Conservation (phyloP, 2,888 invertebrate genomes). For the Metacarcinus magister region DNA sequence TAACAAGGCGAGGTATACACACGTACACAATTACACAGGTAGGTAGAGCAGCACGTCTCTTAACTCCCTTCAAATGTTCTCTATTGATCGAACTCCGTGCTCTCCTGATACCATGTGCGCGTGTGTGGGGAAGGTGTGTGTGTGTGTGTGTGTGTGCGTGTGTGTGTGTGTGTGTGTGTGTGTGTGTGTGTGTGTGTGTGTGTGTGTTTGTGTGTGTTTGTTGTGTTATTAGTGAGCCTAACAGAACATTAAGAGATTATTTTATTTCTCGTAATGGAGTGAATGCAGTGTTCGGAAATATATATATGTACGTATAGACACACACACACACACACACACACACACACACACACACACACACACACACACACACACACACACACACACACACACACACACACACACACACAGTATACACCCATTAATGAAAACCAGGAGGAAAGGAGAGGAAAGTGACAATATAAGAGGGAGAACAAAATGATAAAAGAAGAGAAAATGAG, state of each 20-base stretch:
- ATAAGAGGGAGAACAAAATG: background rate
- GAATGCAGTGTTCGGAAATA: background rate
- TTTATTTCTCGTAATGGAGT: background rate
- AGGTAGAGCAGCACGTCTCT: background rate
- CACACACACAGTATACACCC: background rate
- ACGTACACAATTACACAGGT: background rate
- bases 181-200: slow-evolving; percentile 34
- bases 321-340: slow-evolving; percentile 35
- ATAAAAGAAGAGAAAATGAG: background rate
- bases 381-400: slow-evolving; percentile 36
- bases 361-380: slow-evolving; percentile 48
- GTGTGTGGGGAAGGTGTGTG: background rate
- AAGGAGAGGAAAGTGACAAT: background rate
- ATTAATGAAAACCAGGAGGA: background rate
- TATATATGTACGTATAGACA: background rate
- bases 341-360: slow-evolving; percentile 45
- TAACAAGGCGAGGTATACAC: background rate
- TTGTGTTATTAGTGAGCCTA: background rate
- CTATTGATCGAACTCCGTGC: background rate
- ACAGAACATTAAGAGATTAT: background rate
- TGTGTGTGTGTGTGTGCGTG: slow-evolving; percentile 29
- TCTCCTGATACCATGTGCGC: slow-evolving; percentile 5
- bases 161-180: slow-evolving; percentile 26
- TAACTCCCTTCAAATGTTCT: background rate
- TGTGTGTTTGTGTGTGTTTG: slow-evolving; percentile 21